These are phyloP conservation scores for Syngnathus acus DNA, from an alignment of 2,797 vertebrate genomes.

Conservation along the genomic window DNA sequence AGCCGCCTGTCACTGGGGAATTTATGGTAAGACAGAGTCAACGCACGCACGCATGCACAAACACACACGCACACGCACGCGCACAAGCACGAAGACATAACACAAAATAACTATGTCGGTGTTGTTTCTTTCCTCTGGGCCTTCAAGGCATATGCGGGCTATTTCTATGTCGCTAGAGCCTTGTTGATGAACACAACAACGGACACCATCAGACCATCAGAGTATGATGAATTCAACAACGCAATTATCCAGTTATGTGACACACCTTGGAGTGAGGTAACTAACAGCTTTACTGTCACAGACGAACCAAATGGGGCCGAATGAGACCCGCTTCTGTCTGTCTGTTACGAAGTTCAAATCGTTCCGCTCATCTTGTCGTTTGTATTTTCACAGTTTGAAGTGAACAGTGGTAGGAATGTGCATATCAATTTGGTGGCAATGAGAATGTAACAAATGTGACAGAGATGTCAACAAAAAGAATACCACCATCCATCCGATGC, in stretches of 20 bases:
- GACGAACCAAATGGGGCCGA: not conserved
- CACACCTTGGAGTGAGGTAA: constrained; percentile 74
- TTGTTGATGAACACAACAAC: constrained; percentile 59
- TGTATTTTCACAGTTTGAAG: no score
- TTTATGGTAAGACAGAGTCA: constrained; percentile 76
- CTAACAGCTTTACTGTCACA: constrained; percentile 10
- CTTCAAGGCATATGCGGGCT: constrained; percentile 85
- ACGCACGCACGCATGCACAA: not conserved
- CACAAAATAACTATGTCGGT: not conserved
- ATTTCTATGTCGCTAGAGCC: constrained; percentile 74
- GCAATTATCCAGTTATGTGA: constrained; percentile 73
- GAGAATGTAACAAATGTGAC: no score
- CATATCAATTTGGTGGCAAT: no score
- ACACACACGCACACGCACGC: not conserved
- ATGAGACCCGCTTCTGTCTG: no score
- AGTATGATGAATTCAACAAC: constrained; percentile 72
- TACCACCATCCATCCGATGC: not conserved
- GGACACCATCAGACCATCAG: constrained; percentile 35
- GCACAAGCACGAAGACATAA: not conserved
- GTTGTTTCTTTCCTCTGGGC: constrained; percentile 9
- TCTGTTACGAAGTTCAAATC: no score
- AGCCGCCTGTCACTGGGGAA: constrained; percentile 77
- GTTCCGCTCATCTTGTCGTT: no score
- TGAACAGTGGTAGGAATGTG: no score
- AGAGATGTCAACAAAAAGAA: not conserved